Conservation (phyloP, 2,797 vertebrate species). For the Halcyon badia region DNA sequence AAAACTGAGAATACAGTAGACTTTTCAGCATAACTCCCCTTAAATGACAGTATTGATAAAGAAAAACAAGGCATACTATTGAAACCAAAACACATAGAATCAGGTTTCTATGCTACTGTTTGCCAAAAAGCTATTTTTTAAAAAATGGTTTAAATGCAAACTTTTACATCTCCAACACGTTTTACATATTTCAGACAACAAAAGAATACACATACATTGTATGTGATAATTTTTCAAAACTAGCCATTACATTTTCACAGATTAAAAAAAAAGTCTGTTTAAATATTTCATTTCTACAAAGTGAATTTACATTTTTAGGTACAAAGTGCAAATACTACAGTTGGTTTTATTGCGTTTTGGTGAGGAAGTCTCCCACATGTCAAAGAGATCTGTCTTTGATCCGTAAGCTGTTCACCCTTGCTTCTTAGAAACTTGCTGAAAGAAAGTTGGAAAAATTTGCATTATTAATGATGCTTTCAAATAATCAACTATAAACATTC, state of each 20-base stretch:
- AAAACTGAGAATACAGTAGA: constrained; percentile 23
- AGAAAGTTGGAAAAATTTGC: neutral
- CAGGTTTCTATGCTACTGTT: constrained; percentile 26
- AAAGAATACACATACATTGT: constrained; percentile 94
- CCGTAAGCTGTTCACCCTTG: constrained; percentile 86
- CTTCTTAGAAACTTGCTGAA: constrained; percentile 90
- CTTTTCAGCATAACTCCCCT: constrained; percentile 20
- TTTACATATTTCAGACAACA: constrained; percentile 83
- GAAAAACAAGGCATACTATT: constrained; percentile 5
- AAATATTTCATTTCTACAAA: constrained; percentile 97
- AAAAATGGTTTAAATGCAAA: constrained; percentile 80
- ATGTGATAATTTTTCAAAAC: constrained; percentile 89
- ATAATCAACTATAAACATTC: neutral
- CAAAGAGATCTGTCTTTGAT: constrained; percentile 62
- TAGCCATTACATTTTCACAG: constrained; percentile 92
- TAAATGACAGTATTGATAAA: constrained; percentile 21
- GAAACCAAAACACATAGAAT: constrained; percentile 20
- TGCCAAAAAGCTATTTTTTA: constrained; percentile 16
- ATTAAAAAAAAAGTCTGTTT: constrained; percentile 89
- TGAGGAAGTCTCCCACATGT: constrained; percentile 82
- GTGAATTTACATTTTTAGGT: constrained; percentile 99
- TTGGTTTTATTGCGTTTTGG: constrained; percentile 85
- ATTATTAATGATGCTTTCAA: neutral
- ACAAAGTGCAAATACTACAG: constrained; percentile 99
- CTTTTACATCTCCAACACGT: constrained; percentile 86